phyloP scores from a whole-genome alignment of 2,888 invertebrate genomes.

The Phania funesta region DNA sequence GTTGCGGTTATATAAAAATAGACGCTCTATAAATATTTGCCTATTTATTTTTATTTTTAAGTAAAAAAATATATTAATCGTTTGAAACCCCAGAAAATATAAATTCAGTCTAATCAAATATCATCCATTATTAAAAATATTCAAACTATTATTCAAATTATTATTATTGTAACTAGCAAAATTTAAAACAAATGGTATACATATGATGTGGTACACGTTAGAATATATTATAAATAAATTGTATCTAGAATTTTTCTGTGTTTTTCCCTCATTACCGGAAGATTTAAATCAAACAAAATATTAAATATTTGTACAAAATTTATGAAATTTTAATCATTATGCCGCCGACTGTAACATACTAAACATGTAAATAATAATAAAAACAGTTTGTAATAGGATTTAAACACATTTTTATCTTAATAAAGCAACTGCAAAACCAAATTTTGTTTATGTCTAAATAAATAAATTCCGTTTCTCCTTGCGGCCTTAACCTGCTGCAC shows the following conservation, averaged over 20 bases:
- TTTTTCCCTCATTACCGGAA: too few relatives aligned
- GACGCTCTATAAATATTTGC: too few relatives aligned
- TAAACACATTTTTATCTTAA: neutral
- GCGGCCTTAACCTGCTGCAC: neutral
- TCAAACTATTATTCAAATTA: neutral
- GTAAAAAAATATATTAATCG: too few relatives aligned
- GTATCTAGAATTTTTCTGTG: too few relatives aligned
- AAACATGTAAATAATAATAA: constrained; percentile 5
- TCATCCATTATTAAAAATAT: too few relatives aligned
- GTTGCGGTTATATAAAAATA: too few relatives aligned
- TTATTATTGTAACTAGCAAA: neutral
- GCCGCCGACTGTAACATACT: constrained; percentile 43
- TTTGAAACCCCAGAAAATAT: too few relatives aligned
- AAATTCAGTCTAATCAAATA: too few relatives aligned
- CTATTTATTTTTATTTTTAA: too few relatives aligned
- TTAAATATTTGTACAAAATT: constrained; percentile 64
- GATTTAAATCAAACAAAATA: neutral
- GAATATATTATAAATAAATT: neutral
- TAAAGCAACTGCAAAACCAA: neutral
- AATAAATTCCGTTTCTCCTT: neutral
- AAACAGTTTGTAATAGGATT: constrained; percentile 4
- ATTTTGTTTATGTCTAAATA: neutral
- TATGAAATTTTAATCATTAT: constrained; percentile 38
- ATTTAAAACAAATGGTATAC: constrained; percentile 35
- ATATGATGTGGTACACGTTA: constrained; percentile 49